phyloP scores from a whole-genome alignment of 2,888 invertebrate species.

The Parasteatoda lunata region DNA sequence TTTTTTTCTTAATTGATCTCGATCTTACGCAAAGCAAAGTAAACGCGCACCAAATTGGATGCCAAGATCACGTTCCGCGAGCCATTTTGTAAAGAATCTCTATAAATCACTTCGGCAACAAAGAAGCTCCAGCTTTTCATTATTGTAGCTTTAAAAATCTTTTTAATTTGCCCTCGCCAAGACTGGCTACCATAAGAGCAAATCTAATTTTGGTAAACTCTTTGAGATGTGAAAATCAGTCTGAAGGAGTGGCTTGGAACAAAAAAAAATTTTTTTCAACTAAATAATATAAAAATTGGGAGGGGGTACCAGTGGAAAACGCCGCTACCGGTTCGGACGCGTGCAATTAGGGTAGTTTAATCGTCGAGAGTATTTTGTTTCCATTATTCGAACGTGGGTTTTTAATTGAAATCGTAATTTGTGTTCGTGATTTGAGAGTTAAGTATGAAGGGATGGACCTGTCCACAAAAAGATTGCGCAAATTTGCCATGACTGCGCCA shows the following conservation, averaged over 20 bases:
- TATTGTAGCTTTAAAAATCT: not conserved
- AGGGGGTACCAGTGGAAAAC: slow-evolving; percentile 7
- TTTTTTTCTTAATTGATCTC: too few species aligned
- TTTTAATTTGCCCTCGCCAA: too few species aligned
- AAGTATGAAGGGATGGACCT: slow-evolving; percentile 32
- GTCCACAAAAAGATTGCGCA: not conserved
- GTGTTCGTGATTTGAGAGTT: slow-evolving; percentile 46
- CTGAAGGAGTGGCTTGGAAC: slow-evolving; percentile 12
- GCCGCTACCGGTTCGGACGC: slow-evolving; percentile 39
- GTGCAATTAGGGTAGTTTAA: slow-evolving; percentile 19
- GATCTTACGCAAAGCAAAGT: too few species aligned
- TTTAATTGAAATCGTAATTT: slow-evolving; percentile 63
- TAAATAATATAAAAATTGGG: not conserved
- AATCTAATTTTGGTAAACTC: not conserved
- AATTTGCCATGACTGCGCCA: not conserved
- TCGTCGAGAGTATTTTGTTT: slow-evolving; percentile 13
- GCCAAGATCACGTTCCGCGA: too few species aligned
- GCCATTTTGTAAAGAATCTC: not conserved
- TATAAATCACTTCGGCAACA: not conserved
- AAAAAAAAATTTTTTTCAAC: not conserved
- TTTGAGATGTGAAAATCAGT: not conserved
- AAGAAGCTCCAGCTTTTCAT: not conserved
- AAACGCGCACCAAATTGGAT: too few species aligned
- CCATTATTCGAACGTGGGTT: slow-evolving; percentile 18
- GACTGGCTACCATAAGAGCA: not conserved